These are phyloP conservation scores for Lateolabrax maculatus DNA, from an alignment of 2,797 vertebrate genomes.

Conservation along the genomic window DNA sequence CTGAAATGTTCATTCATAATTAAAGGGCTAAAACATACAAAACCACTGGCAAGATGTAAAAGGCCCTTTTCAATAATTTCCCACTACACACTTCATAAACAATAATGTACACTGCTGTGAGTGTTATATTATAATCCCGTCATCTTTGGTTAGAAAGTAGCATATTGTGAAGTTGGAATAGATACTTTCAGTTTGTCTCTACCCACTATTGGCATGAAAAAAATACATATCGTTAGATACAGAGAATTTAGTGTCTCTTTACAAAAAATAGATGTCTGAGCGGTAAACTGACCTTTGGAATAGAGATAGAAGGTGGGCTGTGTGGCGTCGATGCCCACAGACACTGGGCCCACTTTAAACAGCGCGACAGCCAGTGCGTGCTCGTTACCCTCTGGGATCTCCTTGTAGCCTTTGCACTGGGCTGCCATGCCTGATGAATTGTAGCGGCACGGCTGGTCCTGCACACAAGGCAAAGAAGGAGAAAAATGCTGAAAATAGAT, in stretches of 20 bases:
- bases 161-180: background rate
- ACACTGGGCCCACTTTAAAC: constrained; percentile 89
- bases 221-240: background rate
- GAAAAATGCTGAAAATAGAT: rapidly evolving
- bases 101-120: too few species aligned
- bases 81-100: too few species aligned
- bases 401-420: constrained; percentile 88
- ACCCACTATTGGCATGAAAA: background rate
- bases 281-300: constrained; percentile 86
- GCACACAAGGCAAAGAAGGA: background rate
- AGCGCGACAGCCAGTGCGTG: constrained; percentile 89
- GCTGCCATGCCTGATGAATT: constrained; percentile 88
- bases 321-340: constrained; percentile 93
- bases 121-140: too few species aligned
- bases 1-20: too few species aligned
- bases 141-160: background rate
- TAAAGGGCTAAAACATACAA: background rate
- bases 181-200: background rate
- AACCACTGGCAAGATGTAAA: too few species aligned
- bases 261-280: background rate
- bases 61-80: too few species aligned
- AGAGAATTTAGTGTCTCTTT: too few species aligned
- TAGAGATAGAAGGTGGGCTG: constrained; percentile 94
- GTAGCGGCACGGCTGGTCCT: constrained; percentile 93
- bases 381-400: constrained; percentile 89